These are phyloP conservation scores for Rhinophrynus dorsalis DNA, from an alignment of 2,797 vertebrate species.

Conservation along the genomic window DNA sequence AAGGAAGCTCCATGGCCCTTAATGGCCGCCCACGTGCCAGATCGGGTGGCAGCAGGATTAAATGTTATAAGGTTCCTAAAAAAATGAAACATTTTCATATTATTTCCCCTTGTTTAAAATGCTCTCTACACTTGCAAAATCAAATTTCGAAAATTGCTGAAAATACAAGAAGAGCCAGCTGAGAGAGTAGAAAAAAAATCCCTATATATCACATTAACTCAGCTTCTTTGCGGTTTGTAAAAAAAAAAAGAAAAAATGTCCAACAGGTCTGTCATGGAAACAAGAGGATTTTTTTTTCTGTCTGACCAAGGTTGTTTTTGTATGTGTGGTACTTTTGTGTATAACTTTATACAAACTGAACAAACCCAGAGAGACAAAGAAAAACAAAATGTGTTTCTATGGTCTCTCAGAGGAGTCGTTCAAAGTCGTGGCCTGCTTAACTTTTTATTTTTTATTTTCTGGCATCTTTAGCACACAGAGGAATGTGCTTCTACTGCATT, in stretches of 20 bases:
- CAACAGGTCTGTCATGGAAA: constrained; percentile 2
- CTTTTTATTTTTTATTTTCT: constrained; percentile 22
- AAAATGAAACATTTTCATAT: too few species aligned
- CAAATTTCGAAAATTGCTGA: neutral
- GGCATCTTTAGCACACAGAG: constrained; percentile 39
- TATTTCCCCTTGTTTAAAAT: too few species aligned
- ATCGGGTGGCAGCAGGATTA: too few species aligned
- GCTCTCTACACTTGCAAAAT: neutral
- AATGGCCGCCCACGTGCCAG: too few species aligned
- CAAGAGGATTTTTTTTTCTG: too few species aligned
- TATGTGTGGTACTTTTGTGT: too few species aligned
- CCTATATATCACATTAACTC: neutral
- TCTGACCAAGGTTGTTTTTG: too few species aligned
- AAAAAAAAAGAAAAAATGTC: too few species aligned
- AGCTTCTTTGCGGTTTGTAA: neutral
- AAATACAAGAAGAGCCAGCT: neutral
- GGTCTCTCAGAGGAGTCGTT: constrained; percentile 30
- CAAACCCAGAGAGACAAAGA: constrained; percentile 29
- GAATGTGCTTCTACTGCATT: constrained; percentile 45
- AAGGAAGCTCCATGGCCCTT: too few species aligned
- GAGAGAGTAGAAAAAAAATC: neutral
- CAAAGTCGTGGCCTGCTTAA: constrained; percentile 26
- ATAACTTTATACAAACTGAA: too few species aligned
- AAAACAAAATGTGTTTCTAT: constrained; percentile 36
- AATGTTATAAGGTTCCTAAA: too few species aligned